Evolutionary conservation across 2,888 invertebrate genomes (phyloP), one percentile per base, ranked within the genome.

Genomic region (Theretra japonica): DNA sequence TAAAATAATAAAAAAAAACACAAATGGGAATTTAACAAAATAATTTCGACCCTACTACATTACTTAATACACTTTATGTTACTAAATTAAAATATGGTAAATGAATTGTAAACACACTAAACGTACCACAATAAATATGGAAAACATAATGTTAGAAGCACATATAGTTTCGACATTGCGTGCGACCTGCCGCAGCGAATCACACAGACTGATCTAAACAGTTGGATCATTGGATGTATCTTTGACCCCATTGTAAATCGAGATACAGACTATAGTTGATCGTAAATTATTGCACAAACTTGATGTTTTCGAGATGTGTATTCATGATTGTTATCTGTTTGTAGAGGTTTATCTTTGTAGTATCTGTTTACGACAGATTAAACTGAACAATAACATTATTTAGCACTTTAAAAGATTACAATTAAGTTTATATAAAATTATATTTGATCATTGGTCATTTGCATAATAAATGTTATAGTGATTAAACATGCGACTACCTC

Each of bases 181-280:
- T 65, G 65, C 23, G 23, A 8, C 5, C 17, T 15, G 17, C 15
- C 15, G n/a, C 23, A 65, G 48, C 0, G 48, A 6, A 17, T 23
- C 41, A 23, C 23, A 23, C 15, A 41, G 6, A 65, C 65, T 65
- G 41, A 41, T 1, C 33, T n/a, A 28, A 5, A 5, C 5, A 28
- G 41, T 11, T 15, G 11, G 3, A 25, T 21, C 21, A n/a, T 41
- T 25, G 15, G 17, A 23, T 5, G 23, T 65, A 48, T 65, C 48
- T 65, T 48, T 48, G 48, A 65, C 65, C 65, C 48, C 23, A 6
- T 65, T 48, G 23, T 19, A 23, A 48, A 65, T 48, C 65, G 23
- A 23, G 41, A 48, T 65, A 21, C 25, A 23, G 65, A 48, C 21
- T 23, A 17, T 15, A n/a, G 30, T 30, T 19, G 2, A 28, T 25